Base-by-base conservation (phyloP, 2,113 vertebrate genomes). In the Panurus biarmicus region DNA sequence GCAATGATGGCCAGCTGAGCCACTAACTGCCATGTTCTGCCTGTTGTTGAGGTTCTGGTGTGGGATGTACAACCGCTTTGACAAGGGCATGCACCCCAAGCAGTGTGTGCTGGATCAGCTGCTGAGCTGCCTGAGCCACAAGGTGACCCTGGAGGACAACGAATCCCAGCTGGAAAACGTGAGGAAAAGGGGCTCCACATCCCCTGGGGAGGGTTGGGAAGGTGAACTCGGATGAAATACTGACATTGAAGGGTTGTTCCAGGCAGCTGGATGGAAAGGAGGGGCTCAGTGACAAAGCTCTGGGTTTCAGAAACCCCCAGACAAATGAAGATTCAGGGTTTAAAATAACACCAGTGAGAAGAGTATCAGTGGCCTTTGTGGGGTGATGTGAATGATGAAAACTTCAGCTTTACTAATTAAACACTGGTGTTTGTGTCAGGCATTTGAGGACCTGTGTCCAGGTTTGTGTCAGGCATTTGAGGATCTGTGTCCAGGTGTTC, bases 21-120 rank as follows among this genome's bases (percentile, higher is more conserved):
- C 1, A 44, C 35, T 75, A 22, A 79, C 25, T 57, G 2, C 4
- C 65, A 5, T 29, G 40, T 45, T 50, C 57, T 33, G 40, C 82
- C 40, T 54, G 36, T 31, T 87, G 6, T 66, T 28, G 48, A 98
- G 98, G 96, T 98, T 98, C 90, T 98, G 98, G 98, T 98, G 98
- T 91, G 98, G 97, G 45, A 98, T 98, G 98, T 98, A 98, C 86
- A 98, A 98, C 36, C 96, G 96, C 45, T 98, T 98, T 70, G 98
- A 98, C 89, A 98, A 97, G 93, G 98, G 97, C 33, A 97, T 98
- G 95, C 98, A 98, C 45, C 98, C 98, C 6, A 98, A 98, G 29
- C 98, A 98, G 80, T 94, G 95, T 20, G 89, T 98, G 5, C 47
- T 98, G 95, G 97, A 98, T 20, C 95, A 94, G 28, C 95, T 98